Evolutionary conservation across 2,888 invertebrate genomes (phyloP), one percentile per base, ranked within the genome.

Genomic region (Stegophylla sp.): DNA sequence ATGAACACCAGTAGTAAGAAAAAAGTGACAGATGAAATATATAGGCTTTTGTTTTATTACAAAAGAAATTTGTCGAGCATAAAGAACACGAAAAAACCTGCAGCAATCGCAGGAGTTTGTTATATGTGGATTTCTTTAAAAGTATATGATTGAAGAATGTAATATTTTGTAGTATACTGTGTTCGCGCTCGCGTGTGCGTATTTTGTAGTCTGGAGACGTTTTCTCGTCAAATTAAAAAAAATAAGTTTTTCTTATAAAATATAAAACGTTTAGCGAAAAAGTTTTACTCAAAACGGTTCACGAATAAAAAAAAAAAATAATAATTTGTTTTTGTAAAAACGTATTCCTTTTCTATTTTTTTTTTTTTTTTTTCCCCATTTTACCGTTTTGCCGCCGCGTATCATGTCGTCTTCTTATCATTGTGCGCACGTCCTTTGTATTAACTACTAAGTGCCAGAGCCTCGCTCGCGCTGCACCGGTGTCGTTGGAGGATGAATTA

Each of bases 11-110:
- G 48, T 61, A 28, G 43, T n/a, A 15, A 48, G 51, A 41, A 53
- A 63, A 64, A 64, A 53, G 23, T 75, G 64, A 51, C 64, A 64
- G 63, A 41, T 64, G 41, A 64, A 75, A 75, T 75, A 64, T 75
- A 41, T 53, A 64, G 51, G n/a, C 64, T 75, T 61, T 74, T 75
- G 51, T 75, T 75, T 53, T 41, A 53, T 64, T 53, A 64, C 51
- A 63, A 53, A 64, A 41, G 34, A 64, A 64, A 75, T 64, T 64
- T 63, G 56, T 72, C n/a, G 17, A 20, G 34, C 23, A 71, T 17
- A 23, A 63, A 64, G 28, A 48, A 75, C 51, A 48, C 28, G n/a
- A n/a, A n/a, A 61, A 45, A 61, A 74, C n/a, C 63, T 51, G 34
- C 23, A 53, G 64, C 51, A 53, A 64, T 75, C 64, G 7, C 23